These are phyloP conservation scores for Rhabdornis inornatus DNA, from an alignment of 2,113 vertebrate species.

Conservation along the genomic window DNA sequence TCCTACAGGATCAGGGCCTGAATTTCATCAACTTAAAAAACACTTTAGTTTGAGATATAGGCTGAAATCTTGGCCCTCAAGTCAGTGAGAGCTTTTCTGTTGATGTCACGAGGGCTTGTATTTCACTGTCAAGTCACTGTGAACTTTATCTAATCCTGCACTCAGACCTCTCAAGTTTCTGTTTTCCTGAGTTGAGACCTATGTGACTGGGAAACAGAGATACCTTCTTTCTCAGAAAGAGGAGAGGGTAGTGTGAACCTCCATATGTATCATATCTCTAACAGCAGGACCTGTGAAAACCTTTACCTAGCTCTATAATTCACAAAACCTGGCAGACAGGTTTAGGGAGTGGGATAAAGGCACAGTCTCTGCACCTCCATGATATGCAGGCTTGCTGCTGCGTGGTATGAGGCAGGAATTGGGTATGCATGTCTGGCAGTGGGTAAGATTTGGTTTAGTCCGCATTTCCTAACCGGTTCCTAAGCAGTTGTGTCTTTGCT, in stretches of 20 bases:
- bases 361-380: not conserved
- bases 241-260: not conserved
- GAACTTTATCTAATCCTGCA: conserved; percentile 45
- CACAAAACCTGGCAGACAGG: not conserved
- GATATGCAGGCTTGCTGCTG: not conserved
- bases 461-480: not conserved
- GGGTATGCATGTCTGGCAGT: accelerated
- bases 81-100: conserved; percentile 8
- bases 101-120: conserved; percentile 37
- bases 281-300: not conserved
- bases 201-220: not conserved
- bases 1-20: not conserved
- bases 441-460: not conserved
- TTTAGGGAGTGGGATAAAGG: not conserved
- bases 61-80: not conserved
- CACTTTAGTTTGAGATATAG: not conserved
- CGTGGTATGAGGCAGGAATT: accelerated
- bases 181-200: not conserved
- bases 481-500: not conserved
- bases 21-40: not conserved
- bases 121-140: conserved; percentile 35
- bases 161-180: conserved; percentile 43
- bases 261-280: not conserved
- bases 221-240: not conserved
- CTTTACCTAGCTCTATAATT: not conserved